Base-by-base conservation (phyloP, 2,797 vertebrate genomes). In the Nyctalus aviator region DNA sequence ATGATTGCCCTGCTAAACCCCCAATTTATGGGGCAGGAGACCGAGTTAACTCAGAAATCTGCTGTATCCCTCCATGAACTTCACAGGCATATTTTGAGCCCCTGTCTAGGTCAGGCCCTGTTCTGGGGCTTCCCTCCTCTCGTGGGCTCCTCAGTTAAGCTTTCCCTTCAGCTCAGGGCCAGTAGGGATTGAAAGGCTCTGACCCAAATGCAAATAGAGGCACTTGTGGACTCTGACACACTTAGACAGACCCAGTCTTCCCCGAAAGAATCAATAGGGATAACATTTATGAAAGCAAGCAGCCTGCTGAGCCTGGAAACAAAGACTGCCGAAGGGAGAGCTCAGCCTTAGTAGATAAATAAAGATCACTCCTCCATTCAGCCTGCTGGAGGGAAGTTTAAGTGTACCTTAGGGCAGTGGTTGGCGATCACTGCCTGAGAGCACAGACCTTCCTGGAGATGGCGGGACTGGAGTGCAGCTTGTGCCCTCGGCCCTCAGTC, bases 241-340 rank as follows among this genome's bases (percentile, higher is more conserved):
- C 14, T 18, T 3, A 62, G n/a, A 12, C 48, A 55, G 55, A 55
- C 53, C 23, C n/a, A 0, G 12, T 62, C 59, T 76, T 55, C 50
- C 84, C 77, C 37, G 75, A 35, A 32, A 59, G 41, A 62, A n/a
- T 93, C 48, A n/a, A 13, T n/a, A 57, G 66, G 17, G n/a, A 7
- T 30, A 46, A 57, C 9, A 1, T 79, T 32, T 62, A 44, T 12
- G 21, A 62, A 64, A 95, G 13, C 41, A 32, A 85, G 84, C 41
- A 55, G 50, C 53, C 21, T 35, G 35, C 68, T 53, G 59, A 84
- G 53, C 85, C 73, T 75, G 89, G 90, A 94, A 76, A 32, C 35
- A 79, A 55, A 0, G 2, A 14, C 44, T 46, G 0, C 3, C 57
- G 87, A 84, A 2, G 21, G 20, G 44, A 83, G n/a, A 75, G 23